Conservation (phyloP, 1,140 invertebrate species). For the Drusus annulatus region DNA sequence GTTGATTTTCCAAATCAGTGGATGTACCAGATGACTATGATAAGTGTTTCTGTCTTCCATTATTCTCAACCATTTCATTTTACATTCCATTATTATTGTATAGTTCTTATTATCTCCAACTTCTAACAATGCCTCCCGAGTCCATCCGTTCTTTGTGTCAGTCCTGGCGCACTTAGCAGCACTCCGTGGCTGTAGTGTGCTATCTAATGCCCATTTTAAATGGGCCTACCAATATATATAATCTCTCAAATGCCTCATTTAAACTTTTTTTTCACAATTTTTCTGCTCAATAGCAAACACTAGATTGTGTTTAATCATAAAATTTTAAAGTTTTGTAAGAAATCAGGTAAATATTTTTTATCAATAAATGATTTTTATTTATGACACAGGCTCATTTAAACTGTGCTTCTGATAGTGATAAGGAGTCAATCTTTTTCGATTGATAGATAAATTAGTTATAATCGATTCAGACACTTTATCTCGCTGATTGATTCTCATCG, state of each 20-base stretch:
- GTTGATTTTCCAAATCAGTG: constrained; percentile 16
- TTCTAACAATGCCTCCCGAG: constrained; percentile 47
- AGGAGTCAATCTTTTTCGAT: constrained; percentile 1
- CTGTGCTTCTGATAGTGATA: not conserved
- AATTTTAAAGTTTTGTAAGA: no score
- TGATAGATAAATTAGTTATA: not conserved
- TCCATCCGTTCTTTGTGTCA: constrained; percentile 39
- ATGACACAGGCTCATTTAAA: no score
- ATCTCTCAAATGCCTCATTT: no score
- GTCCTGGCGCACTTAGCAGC: constrained; percentile 36
- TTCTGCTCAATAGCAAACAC: no score
- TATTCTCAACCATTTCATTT: constrained; percentile 39
- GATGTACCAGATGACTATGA: constrained; percentile 6
- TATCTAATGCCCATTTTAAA: no score
- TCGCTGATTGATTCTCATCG: not conserved
- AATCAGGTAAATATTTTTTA: no score
- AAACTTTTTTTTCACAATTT: no score
- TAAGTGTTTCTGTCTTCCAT: constrained; percentile 22
- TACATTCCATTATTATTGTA: constrained; percentile 48
- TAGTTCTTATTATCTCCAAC: constrained; percentile 46
- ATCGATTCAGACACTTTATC: constrained; percentile 24
- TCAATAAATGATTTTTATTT: no score
- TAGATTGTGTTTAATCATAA: no score
- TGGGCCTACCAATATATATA: no score
- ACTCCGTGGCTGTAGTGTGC: not conserved